Conservation (phyloP, 2,888 invertebrate genomes). For the Cremastinae sp. region DNA sequence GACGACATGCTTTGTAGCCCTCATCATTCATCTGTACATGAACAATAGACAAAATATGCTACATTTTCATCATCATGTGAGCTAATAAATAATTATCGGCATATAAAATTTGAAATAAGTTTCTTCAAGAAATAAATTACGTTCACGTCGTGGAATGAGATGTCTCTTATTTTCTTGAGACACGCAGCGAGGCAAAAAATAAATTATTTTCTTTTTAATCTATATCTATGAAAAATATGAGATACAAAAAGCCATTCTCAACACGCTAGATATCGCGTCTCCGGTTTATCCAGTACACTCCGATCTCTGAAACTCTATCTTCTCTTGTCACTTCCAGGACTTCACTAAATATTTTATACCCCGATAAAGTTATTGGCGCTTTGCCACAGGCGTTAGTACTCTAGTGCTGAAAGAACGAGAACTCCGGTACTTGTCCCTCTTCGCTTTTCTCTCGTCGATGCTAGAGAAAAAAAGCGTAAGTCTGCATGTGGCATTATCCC, state of each 20-base stretch:
- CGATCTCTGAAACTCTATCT: constrained; percentile 3
- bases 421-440: constrained; percentile 12
- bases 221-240: too few species aligned
- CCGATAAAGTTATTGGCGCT: constrained; percentile 49
- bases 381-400: constrained; percentile 36
- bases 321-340: constrained; percentile 24
- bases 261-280: neutral
- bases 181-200: too few species aligned
- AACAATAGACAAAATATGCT: too few species aligned
- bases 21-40: constrained; percentile 34
- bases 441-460: constrained; percentile 15
- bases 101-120: too few species aligned
- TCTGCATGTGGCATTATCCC: too few species aligned
- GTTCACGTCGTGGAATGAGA: too few species aligned
- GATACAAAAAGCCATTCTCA: neutral
- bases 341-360: constrained; percentile 42
- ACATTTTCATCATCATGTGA: too few species aligned
- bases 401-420: constrained; percentile 21
- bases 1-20: constrained; percentile 44
- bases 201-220: too few species aligned
- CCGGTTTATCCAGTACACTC: neutral
- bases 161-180: too few species aligned
- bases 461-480: neutral
- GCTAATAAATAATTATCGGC: too few species aligned
- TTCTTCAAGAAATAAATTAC: too few species aligned